phyloP scores from a whole-genome alignment of 2,113 vertebrate genomes.

The Amazona guildingii region DNA sequence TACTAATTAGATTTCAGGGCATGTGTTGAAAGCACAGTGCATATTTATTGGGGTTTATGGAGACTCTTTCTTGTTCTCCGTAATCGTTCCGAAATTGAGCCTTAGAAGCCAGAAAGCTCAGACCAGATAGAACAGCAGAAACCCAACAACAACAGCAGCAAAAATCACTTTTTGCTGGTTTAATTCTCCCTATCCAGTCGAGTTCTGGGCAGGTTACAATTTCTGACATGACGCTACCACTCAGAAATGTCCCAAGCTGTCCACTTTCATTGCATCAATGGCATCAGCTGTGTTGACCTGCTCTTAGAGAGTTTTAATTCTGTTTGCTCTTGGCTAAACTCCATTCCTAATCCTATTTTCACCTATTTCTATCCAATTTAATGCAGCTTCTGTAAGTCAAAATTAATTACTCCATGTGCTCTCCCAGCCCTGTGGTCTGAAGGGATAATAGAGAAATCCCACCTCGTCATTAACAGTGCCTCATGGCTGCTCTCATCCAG shows the following conservation, averaged over 20 bases:
- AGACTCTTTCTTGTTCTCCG: constrained; percentile 19
- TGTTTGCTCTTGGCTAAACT: constrained; percentile 68
- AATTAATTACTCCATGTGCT: constrained; percentile 67
- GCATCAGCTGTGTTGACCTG: constrained; percentile 12
- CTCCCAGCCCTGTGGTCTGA: background rate
- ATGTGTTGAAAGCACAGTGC: constrained; percentile 32
- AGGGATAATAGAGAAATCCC: background rate
- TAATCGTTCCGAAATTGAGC: constrained; percentile 61
- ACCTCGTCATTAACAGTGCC: background rate
- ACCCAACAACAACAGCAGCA: background rate
- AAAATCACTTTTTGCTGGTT: background rate
- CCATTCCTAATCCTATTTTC: constrained; percentile 77
- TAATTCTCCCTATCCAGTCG: background rate
- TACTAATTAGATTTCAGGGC: constrained; percentile 60
- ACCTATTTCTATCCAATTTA: constrained; percentile 74
- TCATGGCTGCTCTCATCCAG: background rate
- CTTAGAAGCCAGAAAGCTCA: constrained; percentile 13
- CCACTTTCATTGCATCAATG: constrained; percentile 7
- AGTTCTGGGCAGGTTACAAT: background rate
- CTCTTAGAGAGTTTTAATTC: constrained; percentile 59
- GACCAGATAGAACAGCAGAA: background rate
- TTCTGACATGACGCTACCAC: background rate
- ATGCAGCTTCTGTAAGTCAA: constrained; percentile 73
- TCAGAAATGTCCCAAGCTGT: constrained; percentile 35
- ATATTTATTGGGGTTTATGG: background rate